A percentile compares a stretch with the other conserved stretches of the same genome.
Conservation (phyloP, 2,888 invertebrate species). For the Zaprionus lineosus region DNA sequence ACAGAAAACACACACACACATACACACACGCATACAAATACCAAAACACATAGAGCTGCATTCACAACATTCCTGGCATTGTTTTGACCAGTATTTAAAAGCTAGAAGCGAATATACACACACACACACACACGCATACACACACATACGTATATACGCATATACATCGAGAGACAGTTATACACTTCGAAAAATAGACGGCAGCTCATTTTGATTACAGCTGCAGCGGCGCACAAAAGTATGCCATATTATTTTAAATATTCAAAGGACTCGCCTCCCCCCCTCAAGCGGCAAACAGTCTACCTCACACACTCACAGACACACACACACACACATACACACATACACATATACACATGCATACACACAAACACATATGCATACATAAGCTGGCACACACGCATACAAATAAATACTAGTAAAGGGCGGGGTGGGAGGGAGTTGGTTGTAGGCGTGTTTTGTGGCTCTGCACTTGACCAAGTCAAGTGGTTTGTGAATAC, state of each 20-base stretch:
- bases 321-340: slow-evolving; percentile 11
- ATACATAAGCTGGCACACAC: too few species aligned
- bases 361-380: slow-evolving; percentile 20
- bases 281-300: slow-evolving; percentile 36
- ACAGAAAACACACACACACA: slow-evolving; percentile 12
- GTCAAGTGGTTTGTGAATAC: slow-evolving; percentile 58
- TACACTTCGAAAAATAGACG: slow-evolving; percentile 19
- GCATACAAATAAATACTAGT: too few species aligned
- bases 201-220: slow-evolving; percentile 42
- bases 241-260: slow-evolving; percentile 69
- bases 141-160: slow-evolving; percentile 14
- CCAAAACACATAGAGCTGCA: slow-evolving; percentile 52
- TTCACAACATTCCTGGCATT: slow-evolving; percentile 74
- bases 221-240: slow-evolving; percentile 66
- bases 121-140: slow-evolving; percentile 11
- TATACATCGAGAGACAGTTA: slow-evolving; percentile 4
- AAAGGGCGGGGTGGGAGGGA: neutral
- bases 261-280: slow-evolving; percentile 32
- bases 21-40: too few species aligned
- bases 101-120: slow-evolving; percentile 59
- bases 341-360: slow-evolving; percentile 7
- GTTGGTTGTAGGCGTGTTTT: slow-evolving; percentile 32
- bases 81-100: slow-evolving; percentile 72
- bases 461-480: slow-evolving; percentile 63
- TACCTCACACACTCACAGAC: slow-evolving; percentile 57